Conservation (phyloP, 1,140 invertebrate species). For the Cheumatopsyche charites region DNA sequence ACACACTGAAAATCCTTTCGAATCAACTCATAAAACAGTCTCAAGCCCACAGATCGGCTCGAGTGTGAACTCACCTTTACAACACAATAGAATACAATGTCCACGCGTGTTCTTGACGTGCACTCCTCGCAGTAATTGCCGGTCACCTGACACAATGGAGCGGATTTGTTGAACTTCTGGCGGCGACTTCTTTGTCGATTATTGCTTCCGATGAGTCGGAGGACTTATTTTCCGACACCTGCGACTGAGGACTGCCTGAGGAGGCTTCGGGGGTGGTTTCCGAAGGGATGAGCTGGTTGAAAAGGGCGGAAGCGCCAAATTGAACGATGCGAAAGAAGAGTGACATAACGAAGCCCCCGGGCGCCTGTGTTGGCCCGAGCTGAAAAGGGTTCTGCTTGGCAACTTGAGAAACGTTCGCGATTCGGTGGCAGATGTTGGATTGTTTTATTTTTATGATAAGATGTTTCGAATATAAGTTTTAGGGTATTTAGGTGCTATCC, state of each 20-base stretch:
- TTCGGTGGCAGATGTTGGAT: background rate
- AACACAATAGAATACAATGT: too few species aligned
- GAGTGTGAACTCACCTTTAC: too few species aligned
- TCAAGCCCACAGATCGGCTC: too few species aligned
- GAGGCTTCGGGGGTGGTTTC: conserved; percentile 2
- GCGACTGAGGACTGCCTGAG: conserved; percentile 3
- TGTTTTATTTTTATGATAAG: background rate
- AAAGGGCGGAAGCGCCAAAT: conserved; percentile 31
- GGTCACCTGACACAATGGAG: conserved; percentile 43
- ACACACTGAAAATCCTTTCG: too few species aligned
- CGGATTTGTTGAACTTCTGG: conserved; percentile 28
- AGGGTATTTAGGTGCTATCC: background rate
- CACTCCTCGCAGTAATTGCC: conserved; percentile 17
- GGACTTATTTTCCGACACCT: conserved; percentile 36
- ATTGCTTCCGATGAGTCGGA: too few species aligned
- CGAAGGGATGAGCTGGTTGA: too few species aligned
- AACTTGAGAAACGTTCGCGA: background rate
- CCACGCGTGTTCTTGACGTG: too few species aligned
- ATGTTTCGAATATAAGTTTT: background rate
- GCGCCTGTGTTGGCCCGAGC: background rate
- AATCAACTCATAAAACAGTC: too few species aligned
- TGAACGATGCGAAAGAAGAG: conserved; percentile 34
- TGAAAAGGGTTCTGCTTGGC: conserved; percentile 5
- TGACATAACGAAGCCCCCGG: conserved; percentile 11
- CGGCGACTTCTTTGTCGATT: conserved; percentile 32